A percentile compares a stretch with the other conserved stretches of the same genome.
phyloP scores from a whole-genome alignment of 2,113 vertebrate species.

The Clarias magur region DNA sequence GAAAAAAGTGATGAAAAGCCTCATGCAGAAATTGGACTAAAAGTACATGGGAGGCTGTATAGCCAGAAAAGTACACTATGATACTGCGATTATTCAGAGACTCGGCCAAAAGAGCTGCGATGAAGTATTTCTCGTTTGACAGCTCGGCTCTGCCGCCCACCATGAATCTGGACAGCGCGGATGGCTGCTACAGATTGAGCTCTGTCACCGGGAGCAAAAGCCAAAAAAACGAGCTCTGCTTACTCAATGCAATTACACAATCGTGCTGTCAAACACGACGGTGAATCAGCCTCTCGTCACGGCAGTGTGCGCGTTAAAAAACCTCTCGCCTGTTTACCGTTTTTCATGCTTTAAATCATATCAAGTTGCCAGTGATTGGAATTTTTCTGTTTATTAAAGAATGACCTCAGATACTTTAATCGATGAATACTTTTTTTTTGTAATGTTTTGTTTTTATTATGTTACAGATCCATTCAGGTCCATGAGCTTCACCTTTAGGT shows the following conservation, averaged over 20 bases:
- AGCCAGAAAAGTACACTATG: conserved; percentile 36
- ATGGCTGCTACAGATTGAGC: conserved; percentile 53
- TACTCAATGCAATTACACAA: conserved; percentile 50
- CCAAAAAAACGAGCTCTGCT: conserved; percentile 48
- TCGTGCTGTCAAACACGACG: conserved; percentile 26
- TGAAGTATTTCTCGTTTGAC: conserved; percentile 50
- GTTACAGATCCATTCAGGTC: no score
- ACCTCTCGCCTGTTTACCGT: background rate
- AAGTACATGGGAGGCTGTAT: conserved; percentile 32
- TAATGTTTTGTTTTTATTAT: no score
- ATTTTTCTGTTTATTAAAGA: background rate
- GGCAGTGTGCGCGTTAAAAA: conserved; percentile 16
- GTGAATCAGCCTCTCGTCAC: conserved; percentile 44
- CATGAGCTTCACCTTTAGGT: no score
- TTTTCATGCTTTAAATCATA: conserved; percentile 7
- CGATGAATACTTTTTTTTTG: accelerated
- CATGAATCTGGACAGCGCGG: conserved; percentile 53
- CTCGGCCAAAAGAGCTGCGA: conserved; percentile 42
- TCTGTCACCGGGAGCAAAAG: conserved; percentile 53
- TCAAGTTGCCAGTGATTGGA: background rate
- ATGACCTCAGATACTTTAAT: background rate
- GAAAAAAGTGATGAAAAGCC: conserved; percentile 24
- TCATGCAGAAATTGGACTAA: conserved; percentile 18
- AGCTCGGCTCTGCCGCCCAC: conserved; percentile 52
- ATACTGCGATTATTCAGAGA: conserved; percentile 45